phyloP scores from a whole-genome alignment of 2,797 vertebrate genomes.

The Mus spretus region DNA sequence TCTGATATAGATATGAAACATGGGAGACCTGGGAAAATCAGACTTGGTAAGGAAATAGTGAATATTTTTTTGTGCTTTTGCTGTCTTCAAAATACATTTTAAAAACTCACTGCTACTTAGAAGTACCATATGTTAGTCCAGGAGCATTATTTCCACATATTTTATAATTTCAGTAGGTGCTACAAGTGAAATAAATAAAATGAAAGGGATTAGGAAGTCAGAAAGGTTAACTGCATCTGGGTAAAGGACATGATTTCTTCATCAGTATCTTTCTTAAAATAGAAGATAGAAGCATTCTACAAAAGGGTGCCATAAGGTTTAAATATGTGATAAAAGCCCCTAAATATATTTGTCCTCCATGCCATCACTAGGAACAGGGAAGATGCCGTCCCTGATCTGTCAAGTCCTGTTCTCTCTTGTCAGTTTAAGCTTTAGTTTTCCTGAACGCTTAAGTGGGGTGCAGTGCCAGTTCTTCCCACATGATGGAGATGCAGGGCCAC shows the following conservation, averaged over 20 bases:
- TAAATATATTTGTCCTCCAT: neutral
- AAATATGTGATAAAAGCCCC: neutral
- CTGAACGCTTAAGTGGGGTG: neutral
- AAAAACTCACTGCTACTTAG: constrained; percentile 24
- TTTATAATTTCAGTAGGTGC: neutral
- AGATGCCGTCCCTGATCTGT: fast-evolving
- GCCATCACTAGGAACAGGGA: neutral
- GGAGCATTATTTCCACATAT: neutral
- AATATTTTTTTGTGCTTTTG: neutral
- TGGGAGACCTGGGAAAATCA: neutral
- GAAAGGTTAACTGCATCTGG: neutral
- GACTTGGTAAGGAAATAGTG: neutral
- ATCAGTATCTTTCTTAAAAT: neutral
- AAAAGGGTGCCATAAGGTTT: neutral
- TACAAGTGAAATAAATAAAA: neutral
- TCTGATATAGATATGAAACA: neutral
- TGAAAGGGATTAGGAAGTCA: neutral
- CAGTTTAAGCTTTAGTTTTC: neutral
- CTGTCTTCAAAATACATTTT: neutral
- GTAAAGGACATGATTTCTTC: neutral
- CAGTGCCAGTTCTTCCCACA: constrained; percentile 72
- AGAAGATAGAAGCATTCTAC: neutral
- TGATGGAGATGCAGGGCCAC: constrained; percentile 88
- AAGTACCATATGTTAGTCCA: constrained; percentile 30
- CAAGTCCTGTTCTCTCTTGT: neutral